Base-by-base conservation (phyloP, 2,113 vertebrate genomes). In the Indicator maculatus region DNA sequence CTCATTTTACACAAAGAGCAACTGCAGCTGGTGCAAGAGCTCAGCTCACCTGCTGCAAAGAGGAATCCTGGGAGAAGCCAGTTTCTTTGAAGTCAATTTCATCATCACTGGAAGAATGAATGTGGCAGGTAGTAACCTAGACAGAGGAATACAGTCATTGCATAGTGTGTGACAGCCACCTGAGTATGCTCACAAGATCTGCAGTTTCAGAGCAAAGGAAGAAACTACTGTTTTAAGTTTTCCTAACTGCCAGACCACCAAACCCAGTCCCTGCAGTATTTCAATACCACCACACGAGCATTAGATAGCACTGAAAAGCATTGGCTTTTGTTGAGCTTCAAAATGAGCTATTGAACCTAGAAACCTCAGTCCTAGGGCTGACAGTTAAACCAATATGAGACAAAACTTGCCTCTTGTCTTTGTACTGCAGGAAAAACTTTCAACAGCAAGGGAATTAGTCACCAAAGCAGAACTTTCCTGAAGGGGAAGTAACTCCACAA, bases 1-100 rank as follows among this genome's bases (percentile, higher is more conserved):
- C 17, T 63, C 64, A 8, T 31, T 74, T 71, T 55, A 89, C 28
- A 78, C 52, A 47, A 79, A 41, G 10, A 71, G 21, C 8, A 89
- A 59, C 21, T 59, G n/a, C 45, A 4, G 2, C n/a, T 77, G 61
- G 73, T 91, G 38, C 55, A 93, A 75, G 38, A 89, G 45, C 88
- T 85, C 70, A 90, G 97, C 99, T 99, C 98, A 99, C 99, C 98
- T 99, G 99, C 98, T 99, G 99, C 95, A 99, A 98, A 96, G 99
- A 99, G 50, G 99, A 99, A 97, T 99, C 99, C 97, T 99, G 99
- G 81, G 99, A 99, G 97, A 99, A 99, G 75, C 99, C 98, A 52
- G 98, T 98, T 97, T 99, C 99, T 98, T 99, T 99, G 94, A 99
- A 99, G 97, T 99, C 99, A 89, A 99, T 99, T 97, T 99, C 99